Conservation (phyloP, 2,113 vertebrate species). For the Calyptomena viridis region DNA sequence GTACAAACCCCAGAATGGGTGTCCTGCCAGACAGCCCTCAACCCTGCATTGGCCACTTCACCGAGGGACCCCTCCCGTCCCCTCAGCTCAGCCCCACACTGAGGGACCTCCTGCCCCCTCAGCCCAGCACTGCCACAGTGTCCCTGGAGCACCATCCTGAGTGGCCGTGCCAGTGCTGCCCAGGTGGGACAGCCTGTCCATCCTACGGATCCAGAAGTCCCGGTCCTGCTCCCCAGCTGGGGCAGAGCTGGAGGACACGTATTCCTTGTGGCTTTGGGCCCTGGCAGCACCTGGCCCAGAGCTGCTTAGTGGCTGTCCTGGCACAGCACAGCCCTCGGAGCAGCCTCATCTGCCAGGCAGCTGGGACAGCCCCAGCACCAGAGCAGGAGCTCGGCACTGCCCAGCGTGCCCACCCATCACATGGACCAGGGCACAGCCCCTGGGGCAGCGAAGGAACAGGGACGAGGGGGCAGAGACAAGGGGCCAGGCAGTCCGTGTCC, state of each 20-base stretch:
- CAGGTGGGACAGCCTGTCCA: neutral
- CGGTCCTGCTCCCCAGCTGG: neutral
- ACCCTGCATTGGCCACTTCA: neutral
- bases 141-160: fast-evolving
- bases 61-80: fast-evolving
- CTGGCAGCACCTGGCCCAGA: fast-evolving
- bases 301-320: neutral
- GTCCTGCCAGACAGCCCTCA: fast-evolving
- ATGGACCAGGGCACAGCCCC: neutral
- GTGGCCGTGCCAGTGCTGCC: neutral
- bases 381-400: fast-evolving
- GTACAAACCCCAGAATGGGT: neutral
- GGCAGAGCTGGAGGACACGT: neutral
- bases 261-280: neutral
- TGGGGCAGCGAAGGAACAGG: no score
- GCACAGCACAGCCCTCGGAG: fast-evolving
- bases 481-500: fast-evolving
- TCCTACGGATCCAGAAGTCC: neutral
- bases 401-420: fast-evolving
- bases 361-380: fast-evolving
- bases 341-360: neutral
- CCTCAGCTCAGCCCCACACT: neutral
- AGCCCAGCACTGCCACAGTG: neutral
- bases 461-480: no score
- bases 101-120: neutral